Evolutionary conservation across 2,113 vertebrate genomes (phyloP).

Genomic region (Aramus guarauna): DNA sequence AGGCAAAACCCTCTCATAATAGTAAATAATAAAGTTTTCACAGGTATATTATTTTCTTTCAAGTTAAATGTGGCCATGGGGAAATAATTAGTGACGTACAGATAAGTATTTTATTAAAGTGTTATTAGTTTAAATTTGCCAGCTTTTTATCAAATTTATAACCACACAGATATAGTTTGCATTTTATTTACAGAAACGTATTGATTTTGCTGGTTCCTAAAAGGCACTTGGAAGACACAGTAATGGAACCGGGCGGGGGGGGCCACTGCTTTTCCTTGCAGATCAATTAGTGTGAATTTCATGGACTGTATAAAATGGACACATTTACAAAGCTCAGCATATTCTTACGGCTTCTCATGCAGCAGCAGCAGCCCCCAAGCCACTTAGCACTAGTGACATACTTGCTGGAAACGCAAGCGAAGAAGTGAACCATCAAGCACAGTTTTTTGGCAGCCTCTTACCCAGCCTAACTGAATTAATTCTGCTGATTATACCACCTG

Average conservation of each 20-base stretch:
- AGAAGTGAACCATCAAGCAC: slow-evolving; percentile 35
- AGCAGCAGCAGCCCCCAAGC: slow-evolving; percentile 38
- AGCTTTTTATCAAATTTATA: slow-evolving; percentile 66
- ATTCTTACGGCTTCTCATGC: slow-evolving; percentile 53
- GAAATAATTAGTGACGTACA: not conserved
- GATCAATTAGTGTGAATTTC: slow-evolving; percentile 75
- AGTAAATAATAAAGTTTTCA: not conserved
- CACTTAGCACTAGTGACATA: slow-evolving; percentile 51
- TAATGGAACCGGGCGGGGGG: slow-evolving; percentile 48
- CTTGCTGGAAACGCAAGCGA: slow-evolving; percentile 63
- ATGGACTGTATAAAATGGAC: slow-evolving; percentile 63
- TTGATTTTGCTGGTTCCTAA: slow-evolving; percentile 73
- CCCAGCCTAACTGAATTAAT: slow-evolving; percentile 65
- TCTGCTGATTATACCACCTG: slow-evolving; percentile 69
- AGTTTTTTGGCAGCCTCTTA: slow-evolving; percentile 67
- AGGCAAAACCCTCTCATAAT: not conserved
- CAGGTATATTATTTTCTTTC: slow-evolving; percentile 4
- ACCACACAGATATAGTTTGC: slow-evolving; percentile 10
- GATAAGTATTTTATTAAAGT: not conserved
- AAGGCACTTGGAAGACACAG: slow-evolving; percentile 62
- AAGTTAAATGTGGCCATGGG: not conserved
- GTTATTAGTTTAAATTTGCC: slow-evolving; percentile 61
- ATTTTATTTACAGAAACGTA: slow-evolving; percentile 76
- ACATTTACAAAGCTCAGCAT: slow-evolving; percentile 71
- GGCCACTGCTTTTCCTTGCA: slow-evolving; percentile 47